Percentiles rank a stretch among this genome's conserved stretches.
These are phyloP conservation scores for Capreolus pygargus DNA, from an alignment of 2,113 vertebrate species.

Conservation along the genomic window DNA sequence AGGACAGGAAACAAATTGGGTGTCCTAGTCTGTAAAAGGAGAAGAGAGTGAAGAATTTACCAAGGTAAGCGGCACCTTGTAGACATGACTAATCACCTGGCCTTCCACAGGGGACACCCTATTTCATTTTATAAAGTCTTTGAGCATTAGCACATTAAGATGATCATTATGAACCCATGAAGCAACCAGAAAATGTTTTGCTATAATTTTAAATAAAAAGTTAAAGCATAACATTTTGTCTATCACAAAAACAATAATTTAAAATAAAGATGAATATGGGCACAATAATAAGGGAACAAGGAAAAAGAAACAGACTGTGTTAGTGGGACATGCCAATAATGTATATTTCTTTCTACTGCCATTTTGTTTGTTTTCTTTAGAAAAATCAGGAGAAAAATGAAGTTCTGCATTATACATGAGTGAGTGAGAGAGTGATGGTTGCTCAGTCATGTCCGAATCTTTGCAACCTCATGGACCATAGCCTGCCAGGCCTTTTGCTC, in stretches of 20 bases:
- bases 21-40: neutral
- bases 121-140: neutral
- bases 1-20: neutral
- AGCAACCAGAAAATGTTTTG: neutral
- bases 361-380: neutral
- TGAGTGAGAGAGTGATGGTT: neutral
- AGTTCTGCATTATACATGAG: neutral
- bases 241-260: neutral
- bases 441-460: neutral
- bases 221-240: neutral
- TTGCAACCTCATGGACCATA: neutral
- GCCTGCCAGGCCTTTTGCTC: neutral
- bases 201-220: constrained; percentile 2
- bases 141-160: neutral
- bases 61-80: neutral
- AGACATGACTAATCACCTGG: neutral
- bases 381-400: neutral
- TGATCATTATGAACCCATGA: neutral
- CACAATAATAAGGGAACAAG: neutral
- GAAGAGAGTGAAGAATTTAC: neutral
- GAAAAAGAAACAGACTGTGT: neutral
- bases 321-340: neutral
- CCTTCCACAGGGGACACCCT: neutral
- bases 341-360: neutral
- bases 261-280: neutral